These are phyloP conservation scores for Ametastegia equiseti DNA, from an alignment of 2,888 invertebrate species.

Conservation along the genomic window DNA sequence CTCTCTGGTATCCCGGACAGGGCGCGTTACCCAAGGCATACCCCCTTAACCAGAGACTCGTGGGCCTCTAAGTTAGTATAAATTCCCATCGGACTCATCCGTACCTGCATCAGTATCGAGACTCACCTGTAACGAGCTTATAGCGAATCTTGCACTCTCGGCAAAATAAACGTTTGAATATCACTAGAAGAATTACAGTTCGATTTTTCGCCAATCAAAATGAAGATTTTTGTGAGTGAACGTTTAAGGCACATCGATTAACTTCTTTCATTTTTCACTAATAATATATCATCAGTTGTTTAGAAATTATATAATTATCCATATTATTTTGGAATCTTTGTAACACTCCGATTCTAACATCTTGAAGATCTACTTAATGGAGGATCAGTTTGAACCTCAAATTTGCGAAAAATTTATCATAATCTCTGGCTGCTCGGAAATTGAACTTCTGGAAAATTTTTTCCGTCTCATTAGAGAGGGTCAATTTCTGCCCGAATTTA, in stretches of 20 bases:
- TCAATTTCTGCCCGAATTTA: too few species aligned
- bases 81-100: constrained; percentile 58
- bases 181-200: background rate
- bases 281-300: background rate
- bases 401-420: too few species aligned
- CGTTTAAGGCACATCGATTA: background rate
- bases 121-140: constrained; percentile 47
- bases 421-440: too few species aligned
- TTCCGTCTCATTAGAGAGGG: too few species aligned
- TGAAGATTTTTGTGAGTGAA: constrained; percentile 69
- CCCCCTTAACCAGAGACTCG: constrained; percentile 49
- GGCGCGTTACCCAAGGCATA: constrained; percentile 43
- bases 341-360: too few species aligned
- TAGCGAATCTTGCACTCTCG: background rate
- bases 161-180: background rate
- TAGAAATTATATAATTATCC: background rate
- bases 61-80: constrained; percentile 56
- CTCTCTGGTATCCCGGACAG: constrained; percentile 25
- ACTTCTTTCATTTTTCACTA: background rate
- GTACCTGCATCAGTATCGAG: constrained; percentile 53
- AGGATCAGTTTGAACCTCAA: too few species aligned
- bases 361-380: too few species aligned
- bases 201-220: constrained; percentile 51
- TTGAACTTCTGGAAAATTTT: too few species aligned
- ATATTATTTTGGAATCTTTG: too few species aligned